A percentile compares a stretch with the other conserved stretches of the same genome.
These are phyloP conservation scores for Trichogramma dendrolimi DNA, from an alignment of 2,888 invertebrate species.

Conservation along the genomic window DNA sequence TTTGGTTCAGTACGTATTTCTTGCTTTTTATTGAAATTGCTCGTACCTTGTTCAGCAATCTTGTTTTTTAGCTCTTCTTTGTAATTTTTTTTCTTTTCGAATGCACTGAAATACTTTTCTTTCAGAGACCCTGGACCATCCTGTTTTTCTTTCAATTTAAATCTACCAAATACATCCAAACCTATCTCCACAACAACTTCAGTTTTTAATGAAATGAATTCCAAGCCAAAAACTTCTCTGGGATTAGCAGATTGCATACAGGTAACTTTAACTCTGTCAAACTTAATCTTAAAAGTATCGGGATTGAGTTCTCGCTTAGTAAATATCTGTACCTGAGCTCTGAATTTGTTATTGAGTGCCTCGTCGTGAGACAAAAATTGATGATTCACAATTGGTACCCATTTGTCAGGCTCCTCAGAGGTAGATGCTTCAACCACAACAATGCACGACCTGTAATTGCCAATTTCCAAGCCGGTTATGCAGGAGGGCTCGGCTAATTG, in stretches of 20 bases:
- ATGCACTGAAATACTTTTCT: conserved; percentile 38
- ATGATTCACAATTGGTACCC: conserved; percentile 45
- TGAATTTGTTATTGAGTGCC: conserved; percentile 43
- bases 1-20: conserved; percentile 32
- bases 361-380: conserved; percentile 47
- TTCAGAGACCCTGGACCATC: conserved; percentile 37
- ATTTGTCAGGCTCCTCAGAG: conserved; percentile 42
- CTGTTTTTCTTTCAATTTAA: conserved; percentile 40
- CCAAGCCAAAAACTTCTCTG: conserved; percentile 44
- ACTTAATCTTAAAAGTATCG: conserved; percentile 42
- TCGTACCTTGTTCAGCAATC: conserved; percentile 34
- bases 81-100: conserved; percentile 33
- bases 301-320: conserved; percentile 46
- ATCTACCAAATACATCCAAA: conserved; percentile 44
- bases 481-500: conserved; percentile 41
- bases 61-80: conserved; percentile 38
- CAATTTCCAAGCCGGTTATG: conserved; percentile 46
- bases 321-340: conserved; percentile 47
- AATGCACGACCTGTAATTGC: conserved; percentile 46
- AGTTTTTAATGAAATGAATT: conserved; percentile 42
- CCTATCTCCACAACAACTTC: conserved; percentile 42
- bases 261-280: conserved; percentile 45
- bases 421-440: conserved; percentile 46
- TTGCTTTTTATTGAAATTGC: conserved; percentile 39
- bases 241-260: conserved; percentile 49